Conservation (phyloP, 2,888 invertebrate species). For the Hipparchia semele region DNA sequence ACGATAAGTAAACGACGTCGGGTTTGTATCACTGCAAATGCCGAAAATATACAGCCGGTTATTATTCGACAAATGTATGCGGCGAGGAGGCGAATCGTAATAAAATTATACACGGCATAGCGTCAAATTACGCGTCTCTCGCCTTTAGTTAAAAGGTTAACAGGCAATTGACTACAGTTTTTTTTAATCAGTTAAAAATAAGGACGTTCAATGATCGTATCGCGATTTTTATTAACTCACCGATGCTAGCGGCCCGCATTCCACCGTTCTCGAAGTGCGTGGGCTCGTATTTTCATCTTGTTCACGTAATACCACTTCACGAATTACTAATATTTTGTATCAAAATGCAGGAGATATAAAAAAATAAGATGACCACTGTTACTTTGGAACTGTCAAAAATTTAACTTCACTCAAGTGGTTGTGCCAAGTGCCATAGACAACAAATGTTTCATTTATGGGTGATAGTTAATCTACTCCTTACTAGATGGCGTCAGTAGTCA, state of each 20-base stretch:
- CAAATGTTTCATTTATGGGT: conserved; percentile 61
- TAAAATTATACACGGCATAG: conserved; percentile 81
- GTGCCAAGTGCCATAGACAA: conserved; percentile 80
- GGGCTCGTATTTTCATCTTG: conserved; percentile 81
- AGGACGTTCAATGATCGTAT: conserved; percentile 62
- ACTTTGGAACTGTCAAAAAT: conserved; percentile 80
- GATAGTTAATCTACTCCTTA: conserved; percentile 55
- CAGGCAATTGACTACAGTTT: conserved; percentile 82
- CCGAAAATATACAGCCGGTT: conserved; percentile 55
- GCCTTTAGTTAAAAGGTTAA: conserved; percentile 84
- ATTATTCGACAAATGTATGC: conserved; percentile 64
- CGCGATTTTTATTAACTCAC: conserved; percentile 62
- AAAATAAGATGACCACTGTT: conserved; percentile 80
- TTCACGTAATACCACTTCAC: conserved; percentile 82
- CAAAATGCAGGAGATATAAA: conserved; percentile 81
- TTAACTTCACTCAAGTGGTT: conserved; percentile 76
- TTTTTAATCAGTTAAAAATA: conserved; percentile 83
- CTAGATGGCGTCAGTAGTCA: conserved; percentile 31
- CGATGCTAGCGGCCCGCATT: conserved; percentile 79
- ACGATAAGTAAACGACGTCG: conserved; percentile 68
- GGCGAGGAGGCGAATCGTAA: conserved; percentile 72
- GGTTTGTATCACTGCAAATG: conserved; percentile 53
- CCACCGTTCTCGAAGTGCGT: conserved; percentile 79
- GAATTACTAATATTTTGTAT: conserved; percentile 82
- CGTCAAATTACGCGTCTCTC: conserved; percentile 82